Percentiles rank a stretch among this genome's conserved stretches.
Conservation (phyloP, 2,888 invertebrate species). For the Beris chalybata region DNA sequence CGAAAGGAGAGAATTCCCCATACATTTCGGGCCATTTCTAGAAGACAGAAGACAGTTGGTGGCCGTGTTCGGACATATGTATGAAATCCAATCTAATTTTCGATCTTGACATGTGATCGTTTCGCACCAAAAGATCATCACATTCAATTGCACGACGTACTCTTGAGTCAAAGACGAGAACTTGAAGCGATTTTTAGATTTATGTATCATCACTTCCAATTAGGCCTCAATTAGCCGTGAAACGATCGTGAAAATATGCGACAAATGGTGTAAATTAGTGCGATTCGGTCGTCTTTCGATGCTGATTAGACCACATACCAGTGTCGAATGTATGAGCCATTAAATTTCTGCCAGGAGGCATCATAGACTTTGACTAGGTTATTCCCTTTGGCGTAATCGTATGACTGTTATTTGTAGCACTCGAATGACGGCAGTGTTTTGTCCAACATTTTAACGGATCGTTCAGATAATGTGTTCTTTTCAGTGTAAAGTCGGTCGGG, state of each 20-base stretch:
- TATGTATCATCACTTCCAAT: slow-evolving; percentile 30
- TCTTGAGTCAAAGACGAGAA: too few species aligned
- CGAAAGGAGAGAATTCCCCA: too few species aligned
- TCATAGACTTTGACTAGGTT: slow-evolving; percentile 12
- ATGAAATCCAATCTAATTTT: too few species aligned
- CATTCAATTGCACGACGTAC: too few species aligned
- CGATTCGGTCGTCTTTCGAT: slow-evolving; percentile 5
- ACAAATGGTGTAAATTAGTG: slow-evolving; percentile 12
- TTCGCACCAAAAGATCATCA: too few species aligned
- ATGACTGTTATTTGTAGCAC: not conserved
- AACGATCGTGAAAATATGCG: slow-evolving; percentile 29
- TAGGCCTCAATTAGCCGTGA: slow-evolving; percentile 32
- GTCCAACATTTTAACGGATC: not conserved
- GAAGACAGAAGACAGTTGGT: too few species aligned
- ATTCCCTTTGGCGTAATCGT: slow-evolving; percentile 1
- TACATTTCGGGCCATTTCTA: too few species aligned
- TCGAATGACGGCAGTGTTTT: too few species aligned
- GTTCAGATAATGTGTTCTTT: not conserved
- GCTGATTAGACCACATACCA: not conserved
- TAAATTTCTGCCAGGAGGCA: not conserved
- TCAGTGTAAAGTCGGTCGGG: slow-evolving; percentile 6
- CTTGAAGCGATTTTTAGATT: too few species aligned
- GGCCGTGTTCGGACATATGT: too few species aligned
- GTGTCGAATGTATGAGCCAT: not conserved
- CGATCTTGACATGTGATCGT: too few species aligned